Conservation (phyloP, 2,797 vertebrate genomes). For the Phoeniculus purpureus region DNA sequence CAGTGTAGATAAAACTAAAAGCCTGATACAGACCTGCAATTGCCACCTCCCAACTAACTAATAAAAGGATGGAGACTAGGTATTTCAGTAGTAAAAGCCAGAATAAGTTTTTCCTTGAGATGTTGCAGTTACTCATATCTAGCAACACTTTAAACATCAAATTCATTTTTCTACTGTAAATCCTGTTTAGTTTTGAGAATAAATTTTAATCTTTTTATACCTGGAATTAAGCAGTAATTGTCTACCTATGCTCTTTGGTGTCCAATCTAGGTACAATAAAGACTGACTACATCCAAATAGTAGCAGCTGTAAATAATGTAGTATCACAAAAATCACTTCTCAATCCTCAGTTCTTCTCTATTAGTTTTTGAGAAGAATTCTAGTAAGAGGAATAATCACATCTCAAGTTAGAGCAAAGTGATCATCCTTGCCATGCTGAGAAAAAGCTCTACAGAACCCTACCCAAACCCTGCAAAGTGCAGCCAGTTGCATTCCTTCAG, state of each 20-base stretch:
- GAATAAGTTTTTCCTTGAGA: background rate
- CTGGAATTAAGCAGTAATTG: background rate
- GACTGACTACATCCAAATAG: background rate
- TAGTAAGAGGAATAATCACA: conserved; percentile 6
- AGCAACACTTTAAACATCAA: background rate
- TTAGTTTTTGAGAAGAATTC: background rate
- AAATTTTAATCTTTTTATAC: background rate
- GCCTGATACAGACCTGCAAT: background rate
- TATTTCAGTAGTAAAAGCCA: background rate
- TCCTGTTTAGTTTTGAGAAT: background rate
- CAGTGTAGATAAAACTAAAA: background rate
- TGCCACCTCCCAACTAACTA: background rate
- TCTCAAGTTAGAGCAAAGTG: background rate
- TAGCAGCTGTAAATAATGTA: background rate
- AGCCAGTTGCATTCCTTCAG: conserved; percentile 21
- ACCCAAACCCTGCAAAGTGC: background rate
- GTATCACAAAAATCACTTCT: background rate
- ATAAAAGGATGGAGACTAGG: background rate
- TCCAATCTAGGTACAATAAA: background rate
- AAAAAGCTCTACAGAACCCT: conserved; percentile 14
- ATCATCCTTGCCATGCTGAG: background rate
- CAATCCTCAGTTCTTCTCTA: background rate
- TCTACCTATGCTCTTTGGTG: background rate
- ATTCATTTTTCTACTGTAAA: background rate
- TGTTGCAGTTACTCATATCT: background rate